phyloP scores from a whole-genome alignment of 1,140 invertebrate genomes.

The Drosophila repletoides region DNA sequence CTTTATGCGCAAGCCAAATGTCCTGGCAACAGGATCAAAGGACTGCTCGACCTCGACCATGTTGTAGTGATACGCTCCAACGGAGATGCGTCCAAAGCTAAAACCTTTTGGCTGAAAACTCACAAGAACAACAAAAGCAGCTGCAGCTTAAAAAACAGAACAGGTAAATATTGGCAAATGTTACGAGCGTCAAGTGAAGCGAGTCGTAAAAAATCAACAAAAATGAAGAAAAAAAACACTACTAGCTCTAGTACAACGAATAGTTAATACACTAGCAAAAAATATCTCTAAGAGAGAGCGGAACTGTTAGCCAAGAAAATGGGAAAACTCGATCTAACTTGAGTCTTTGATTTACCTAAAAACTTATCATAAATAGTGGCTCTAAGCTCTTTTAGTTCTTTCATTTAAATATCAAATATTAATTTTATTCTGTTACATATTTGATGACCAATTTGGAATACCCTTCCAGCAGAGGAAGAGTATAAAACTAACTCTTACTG shows the following conservation, averaged over 20 bases:
- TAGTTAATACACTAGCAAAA: neutral
- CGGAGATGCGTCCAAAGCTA: conserved; percentile 64
- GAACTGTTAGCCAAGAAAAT: too few species aligned
- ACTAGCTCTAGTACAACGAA: neutral
- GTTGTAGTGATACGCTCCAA: conserved; percentile 45
- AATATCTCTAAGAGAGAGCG: too few species aligned
- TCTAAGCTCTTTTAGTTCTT: too few species aligned
- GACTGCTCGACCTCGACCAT: conserved; percentile 34
- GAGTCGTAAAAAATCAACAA: conserved; percentile 36
- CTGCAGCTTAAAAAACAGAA: neutral
- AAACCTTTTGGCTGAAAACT: conserved; percentile 69
- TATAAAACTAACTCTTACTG: neutral
- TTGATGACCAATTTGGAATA: neutral
- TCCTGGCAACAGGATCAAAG: conserved; percentile 56
- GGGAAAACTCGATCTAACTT: too few species aligned
- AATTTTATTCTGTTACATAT: too few species aligned
- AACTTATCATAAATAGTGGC: too few species aligned
- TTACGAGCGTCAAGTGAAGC: conserved; percentile 58
- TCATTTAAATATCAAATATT: too few species aligned
- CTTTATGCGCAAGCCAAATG: conserved; percentile 77
- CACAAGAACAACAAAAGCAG: conserved; percentile 36
- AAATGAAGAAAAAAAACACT: neutral
- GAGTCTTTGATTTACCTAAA: too few species aligned
- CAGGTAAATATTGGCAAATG: conserved; percentile 60
- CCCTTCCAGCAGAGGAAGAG: neutral